Evolutionary conservation across 2,113 vertebrate genomes (phyloP), one percentile per base, ranked within the genome.

Genomic region (Pyrgilauda ruficollis): DNA sequence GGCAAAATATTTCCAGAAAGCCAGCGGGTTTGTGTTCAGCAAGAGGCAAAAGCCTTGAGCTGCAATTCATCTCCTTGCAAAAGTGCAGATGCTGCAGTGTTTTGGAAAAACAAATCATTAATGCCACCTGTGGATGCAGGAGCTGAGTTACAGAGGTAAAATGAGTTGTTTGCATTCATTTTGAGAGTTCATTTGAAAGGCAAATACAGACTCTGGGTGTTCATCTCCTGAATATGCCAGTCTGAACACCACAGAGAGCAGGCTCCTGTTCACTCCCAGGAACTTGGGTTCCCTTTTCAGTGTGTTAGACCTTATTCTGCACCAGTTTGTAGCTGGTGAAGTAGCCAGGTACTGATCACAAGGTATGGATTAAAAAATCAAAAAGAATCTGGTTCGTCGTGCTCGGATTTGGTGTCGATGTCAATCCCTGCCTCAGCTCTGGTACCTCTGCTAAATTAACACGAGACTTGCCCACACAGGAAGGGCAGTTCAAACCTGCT

Each of bases 331-430:
- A 53, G 37, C 20, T 24, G 19, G 27, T 85, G 70, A 77, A 79
- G 67, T 6, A 61, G 10, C 23, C 74, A 63, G 13, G 22, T 56
- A 55, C 15, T 9, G 63, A 14, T 15, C 23, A 31, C 6, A 30
- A 2, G 9, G 49, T 11, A 50, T 7, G 27, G 63, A 59, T 4
- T 69, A 6, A 50, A 82, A 79, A 86, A 18, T 5, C 10, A 24
- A 31, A 85, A 67, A 23, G 2, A 46, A 27, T 39, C 27, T 28
- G 24, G 3, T 49, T 66, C 0, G 0, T 61, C 1, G 5, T 52
- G 18, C 33, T 87, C 5, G 5, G 30, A 28, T 63, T 74, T 58
- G n/a, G 3, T 37, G 50, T 31, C 2, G 1, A n/a, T 41, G 44
- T 49, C 67, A 69, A 24, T 49, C 63, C n/a, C 37, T 68, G 16